These are phyloP conservation scores for Apostichopus californicus DNA, from an alignment of 35 echinoderm and acorn worm species.

Conservation along the genomic window DNA sequence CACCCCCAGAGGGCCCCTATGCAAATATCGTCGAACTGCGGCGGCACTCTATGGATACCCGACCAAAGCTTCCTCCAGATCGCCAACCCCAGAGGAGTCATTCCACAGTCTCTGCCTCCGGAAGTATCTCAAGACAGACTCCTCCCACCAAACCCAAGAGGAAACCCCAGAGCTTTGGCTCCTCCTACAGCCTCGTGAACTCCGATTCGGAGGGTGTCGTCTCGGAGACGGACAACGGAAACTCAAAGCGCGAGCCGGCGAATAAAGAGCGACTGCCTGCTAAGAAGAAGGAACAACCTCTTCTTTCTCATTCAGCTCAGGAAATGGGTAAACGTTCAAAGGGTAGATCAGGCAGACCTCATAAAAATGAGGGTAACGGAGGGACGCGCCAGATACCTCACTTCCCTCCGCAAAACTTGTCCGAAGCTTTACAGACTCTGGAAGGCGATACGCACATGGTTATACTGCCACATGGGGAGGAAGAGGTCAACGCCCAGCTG, in stretches of 20 bases:
- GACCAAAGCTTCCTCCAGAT: constrained; percentile 21
- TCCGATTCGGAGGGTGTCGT: constrained; percentile 1
- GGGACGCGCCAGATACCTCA: neutral
- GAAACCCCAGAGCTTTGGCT: constrained; percentile 87
- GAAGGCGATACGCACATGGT: neutral
- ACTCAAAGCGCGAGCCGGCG: neutral
- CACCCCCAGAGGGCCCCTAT: neutral
- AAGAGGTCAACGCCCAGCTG: neutral
- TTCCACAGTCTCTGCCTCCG: constrained; percentile 30
- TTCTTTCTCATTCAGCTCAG: neutral
- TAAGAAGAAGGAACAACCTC: neutral
- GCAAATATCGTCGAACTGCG: constrained; percentile 10
- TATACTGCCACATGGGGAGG: neutral
- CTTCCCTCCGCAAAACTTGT: neutral
- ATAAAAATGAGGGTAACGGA: neutral
- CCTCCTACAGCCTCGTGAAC: constrained; percentile 68
- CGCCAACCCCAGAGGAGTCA: constrained; percentile 26
- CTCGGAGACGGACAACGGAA: constrained; percentile 4
- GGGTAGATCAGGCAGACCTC: neutral
- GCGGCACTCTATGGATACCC: neutral
- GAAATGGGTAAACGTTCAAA: neutral
- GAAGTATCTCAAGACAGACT: constrained; percentile 55
- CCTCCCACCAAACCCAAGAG: constrained; percentile 83
- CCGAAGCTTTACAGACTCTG: neutral
- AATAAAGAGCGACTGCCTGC: neutral